A percentile compares a stretch with the other conserved stretches of the same genome.
Evolutionary conservation across 2,888 invertebrate species (phyloP).

Genomic region (Catocala nupta): DNA sequence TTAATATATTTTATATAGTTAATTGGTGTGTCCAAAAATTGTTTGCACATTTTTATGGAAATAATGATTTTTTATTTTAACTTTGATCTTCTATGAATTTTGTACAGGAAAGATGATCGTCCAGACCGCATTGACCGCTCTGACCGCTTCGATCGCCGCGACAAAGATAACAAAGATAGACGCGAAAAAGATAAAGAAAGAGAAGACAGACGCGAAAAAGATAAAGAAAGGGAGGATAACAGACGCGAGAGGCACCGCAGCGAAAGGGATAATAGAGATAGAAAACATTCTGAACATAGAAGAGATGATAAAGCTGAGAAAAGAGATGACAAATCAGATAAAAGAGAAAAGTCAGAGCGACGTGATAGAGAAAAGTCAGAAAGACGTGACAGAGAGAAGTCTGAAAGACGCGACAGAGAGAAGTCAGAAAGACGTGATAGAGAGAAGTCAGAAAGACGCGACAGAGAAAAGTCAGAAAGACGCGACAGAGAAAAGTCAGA

Average conservation of each 20-base stretch:
- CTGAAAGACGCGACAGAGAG: constrained; percentile 33
- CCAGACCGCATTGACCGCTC: not conserved
- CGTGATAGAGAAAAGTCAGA: constrained; percentile 22
- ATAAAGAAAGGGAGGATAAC: constrained; percentile 34
- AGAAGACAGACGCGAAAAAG: constrained; percentile 38
- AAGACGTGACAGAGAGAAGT: constrained; percentile 25
- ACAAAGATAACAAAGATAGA: constrained; percentile 50
- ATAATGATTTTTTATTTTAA: too few species aligned
- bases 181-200: constrained; percentile 46
- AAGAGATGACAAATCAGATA: constrained; percentile 25
- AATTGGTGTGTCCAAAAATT: too few species aligned
- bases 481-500: constrained; percentile 40
- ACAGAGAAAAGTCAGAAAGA: too few species aligned
- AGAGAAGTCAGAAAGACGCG: constrained; percentile 21
- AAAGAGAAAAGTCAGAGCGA: constrained; percentile 11
- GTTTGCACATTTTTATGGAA: too few species aligned
- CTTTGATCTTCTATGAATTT: not conserved
- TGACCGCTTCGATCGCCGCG: constrained; percentile 51
- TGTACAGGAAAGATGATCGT: constrained; percentile 58
- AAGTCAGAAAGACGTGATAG: constrained; percentile 25
- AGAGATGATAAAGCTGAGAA: constrained; percentile 22
- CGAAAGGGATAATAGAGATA: constrained; percentile 42
- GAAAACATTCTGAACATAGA: constrained; percentile 33
- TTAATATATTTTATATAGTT: not conserved
- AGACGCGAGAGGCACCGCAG: constrained; percentile 26